phyloP scores from a whole-genome alignment of 2,888 invertebrate species.

The Eupelmus urozonus region DNA sequence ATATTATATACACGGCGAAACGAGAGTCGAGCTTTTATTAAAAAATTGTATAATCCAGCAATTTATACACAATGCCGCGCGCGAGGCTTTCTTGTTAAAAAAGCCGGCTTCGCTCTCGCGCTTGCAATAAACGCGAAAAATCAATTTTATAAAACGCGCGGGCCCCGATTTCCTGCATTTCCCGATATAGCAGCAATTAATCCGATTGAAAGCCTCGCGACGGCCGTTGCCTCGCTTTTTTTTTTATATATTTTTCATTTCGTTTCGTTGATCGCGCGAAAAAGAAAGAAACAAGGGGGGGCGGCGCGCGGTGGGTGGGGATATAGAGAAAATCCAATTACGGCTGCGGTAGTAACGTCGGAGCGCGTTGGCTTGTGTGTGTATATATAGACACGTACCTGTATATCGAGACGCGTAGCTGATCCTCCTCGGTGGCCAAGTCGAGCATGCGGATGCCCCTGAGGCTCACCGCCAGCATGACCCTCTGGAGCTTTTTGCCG shows the following conservation, averaged over 20 bases:
- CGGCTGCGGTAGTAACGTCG: background rate
- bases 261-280: background rate
- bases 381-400: conserved; percentile 84
- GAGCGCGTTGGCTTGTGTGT: no score
- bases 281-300: background rate
- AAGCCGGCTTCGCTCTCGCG: background rate
- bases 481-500: conserved; percentile 81
- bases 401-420: conserved; percentile 90
- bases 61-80: background rate
- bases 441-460: conserved; percentile 88
- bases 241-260: conserved; percentile 21
- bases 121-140: conserved; percentile 2
- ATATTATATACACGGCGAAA: background rate
- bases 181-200: conserved; percentile 24
- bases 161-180: conserved; percentile 1
- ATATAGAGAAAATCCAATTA: conserved; percentile 54
- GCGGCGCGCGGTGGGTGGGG: background rate
- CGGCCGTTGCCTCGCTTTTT: background rate
- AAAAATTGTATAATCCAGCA: conserved; percentile 12
- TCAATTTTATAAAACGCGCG: conserved; percentile 7
- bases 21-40: conserved; percentile 3
- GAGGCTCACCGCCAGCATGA: conserved; percentile 86
- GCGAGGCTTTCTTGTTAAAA: background rate
- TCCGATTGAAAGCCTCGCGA: conserved; percentile 28
- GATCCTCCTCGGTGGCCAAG: conserved; percentile 83